These are phyloP conservation scores for Halocynthia aurantium DNA, from an alignment of 23 tunicate species.

Conservation along the genomic window DNA sequence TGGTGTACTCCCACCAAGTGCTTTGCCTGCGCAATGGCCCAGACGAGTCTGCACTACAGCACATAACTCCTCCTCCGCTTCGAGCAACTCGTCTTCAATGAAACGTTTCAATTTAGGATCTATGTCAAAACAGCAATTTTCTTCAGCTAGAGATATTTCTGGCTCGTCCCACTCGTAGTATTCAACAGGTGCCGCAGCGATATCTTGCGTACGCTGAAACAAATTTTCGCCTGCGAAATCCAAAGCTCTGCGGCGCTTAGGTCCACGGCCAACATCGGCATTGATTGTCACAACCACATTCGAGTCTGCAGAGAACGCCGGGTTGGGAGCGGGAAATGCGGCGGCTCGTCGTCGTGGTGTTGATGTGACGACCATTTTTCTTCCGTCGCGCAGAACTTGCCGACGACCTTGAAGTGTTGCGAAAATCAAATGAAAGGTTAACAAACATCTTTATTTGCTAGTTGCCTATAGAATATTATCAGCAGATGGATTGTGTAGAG, in stretches of 20 bases:
- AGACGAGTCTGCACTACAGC: background rate
- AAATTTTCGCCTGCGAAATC: background rate
- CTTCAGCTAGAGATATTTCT: background rate
- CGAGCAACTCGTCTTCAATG: constrained; percentile 15
- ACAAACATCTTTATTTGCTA: too few species aligned
- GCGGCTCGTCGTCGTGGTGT: background rate
- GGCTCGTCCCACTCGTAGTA: constrained; percentile 4
- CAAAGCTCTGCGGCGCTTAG: constrained; percentile 2
- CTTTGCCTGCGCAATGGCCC: background rate
- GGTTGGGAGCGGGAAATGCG: background rate
- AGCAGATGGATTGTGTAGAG: too few species aligned
- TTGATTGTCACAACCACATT: background rate
- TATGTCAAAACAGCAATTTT: background rate
- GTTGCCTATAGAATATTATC: too few species aligned
- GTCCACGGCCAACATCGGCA: background rate
- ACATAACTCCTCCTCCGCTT: constrained; percentile 3
- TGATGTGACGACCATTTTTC: constrained; percentile 8
- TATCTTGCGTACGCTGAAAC: background rate
- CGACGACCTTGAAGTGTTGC: background rate
- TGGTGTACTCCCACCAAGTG: background rate
- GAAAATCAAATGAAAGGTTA: too few species aligned
- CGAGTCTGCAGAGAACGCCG: background rate
- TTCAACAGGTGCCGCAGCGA: background rate
- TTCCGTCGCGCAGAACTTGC: background rate
- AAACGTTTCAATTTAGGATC: background rate